These are phyloP conservation scores for Eucera pruinosa DNA, from an alignment of 2,888 invertebrate genomes.

Conservation along the genomic window DNA sequence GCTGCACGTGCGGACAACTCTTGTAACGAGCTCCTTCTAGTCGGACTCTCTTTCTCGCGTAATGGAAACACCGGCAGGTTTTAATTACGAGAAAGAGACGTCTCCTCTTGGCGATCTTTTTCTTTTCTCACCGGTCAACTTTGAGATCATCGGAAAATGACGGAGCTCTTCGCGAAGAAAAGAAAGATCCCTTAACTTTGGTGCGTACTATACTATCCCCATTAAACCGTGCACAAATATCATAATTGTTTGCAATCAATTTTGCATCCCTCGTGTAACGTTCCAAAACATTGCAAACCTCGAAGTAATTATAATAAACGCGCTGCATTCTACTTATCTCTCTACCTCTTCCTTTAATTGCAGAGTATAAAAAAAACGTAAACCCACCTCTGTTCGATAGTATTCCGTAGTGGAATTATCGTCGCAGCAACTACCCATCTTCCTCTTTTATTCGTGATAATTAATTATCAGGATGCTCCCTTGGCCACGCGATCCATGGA, in stretches of 20 bases:
- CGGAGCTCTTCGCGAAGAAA: not conserved
- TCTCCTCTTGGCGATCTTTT: not conserved
- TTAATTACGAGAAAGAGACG: slow-evolving; percentile 47
- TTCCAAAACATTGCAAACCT: too few relatives aligned
- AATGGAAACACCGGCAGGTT: slow-evolving; percentile 31
- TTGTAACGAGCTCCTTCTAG: slow-evolving; percentile 57
- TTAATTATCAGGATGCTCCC: slow-evolving; percentile 60
- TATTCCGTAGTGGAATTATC: too few relatives aligned
- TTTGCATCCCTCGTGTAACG: too few relatives aligned
- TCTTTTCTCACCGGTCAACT: not conserved
- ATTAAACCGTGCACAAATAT: too few relatives aligned
- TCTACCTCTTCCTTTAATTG: not conserved
- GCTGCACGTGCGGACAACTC: slow-evolving; percentile 59
- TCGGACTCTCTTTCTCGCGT: slow-evolving; percentile 20
- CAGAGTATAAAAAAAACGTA: too few relatives aligned
- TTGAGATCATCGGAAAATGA: slow-evolving; percentile 1
- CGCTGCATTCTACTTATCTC: too few relatives aligned
- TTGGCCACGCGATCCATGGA: slow-evolving; percentile 66
- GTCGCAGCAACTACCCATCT: not conserved
- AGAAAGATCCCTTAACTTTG: too few relatives aligned
- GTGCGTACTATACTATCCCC: too few relatives aligned
- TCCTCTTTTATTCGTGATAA: slow-evolving; percentile 52
- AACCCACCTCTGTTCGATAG: too few relatives aligned
- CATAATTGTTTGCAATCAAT: too few relatives aligned
- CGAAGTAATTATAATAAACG: too few relatives aligned